Evolutionary conservation across 1,140 invertebrate species (phyloP).

Genomic region (Pogonus chalceus): DNA sequence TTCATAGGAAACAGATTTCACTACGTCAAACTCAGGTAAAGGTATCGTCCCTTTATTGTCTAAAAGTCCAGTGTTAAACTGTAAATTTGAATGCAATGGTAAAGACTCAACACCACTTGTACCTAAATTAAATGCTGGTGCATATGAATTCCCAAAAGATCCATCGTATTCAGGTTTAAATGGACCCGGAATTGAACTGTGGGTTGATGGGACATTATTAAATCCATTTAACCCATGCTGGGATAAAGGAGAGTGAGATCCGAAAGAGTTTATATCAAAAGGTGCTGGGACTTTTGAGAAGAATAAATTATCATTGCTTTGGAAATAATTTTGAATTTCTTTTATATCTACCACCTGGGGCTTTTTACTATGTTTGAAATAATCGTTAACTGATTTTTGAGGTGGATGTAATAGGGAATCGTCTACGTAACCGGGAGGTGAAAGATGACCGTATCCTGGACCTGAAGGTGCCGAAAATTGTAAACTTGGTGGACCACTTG

Average conservation of each 20-base stretch:
- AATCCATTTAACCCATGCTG: neutral
- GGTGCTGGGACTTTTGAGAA: neutral
- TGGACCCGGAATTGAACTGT: neutral
- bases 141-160: neutral
- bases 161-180: neutral
- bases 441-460: neutral
- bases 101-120: neutral
- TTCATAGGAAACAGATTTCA: neutral
- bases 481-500: neutral
- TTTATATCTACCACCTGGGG: neutral
- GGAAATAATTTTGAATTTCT: neutral
- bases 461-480: neutral
- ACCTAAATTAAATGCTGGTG: neutral
- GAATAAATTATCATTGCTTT: too few species aligned
- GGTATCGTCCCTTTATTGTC: neutral
- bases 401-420: neutral
- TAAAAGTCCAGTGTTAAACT: neutral
- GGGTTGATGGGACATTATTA: neutral
- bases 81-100: neutral
- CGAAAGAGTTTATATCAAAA: neutral
- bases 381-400: too few species aligned
- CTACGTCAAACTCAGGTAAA: neutral
- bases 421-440: neutral
- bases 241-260: neutral
- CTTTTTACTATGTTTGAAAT: neutral